Evolutionary conservation across 2,797 vertebrate species (phyloP).

Genomic region (Acanthornis magna): DNA sequence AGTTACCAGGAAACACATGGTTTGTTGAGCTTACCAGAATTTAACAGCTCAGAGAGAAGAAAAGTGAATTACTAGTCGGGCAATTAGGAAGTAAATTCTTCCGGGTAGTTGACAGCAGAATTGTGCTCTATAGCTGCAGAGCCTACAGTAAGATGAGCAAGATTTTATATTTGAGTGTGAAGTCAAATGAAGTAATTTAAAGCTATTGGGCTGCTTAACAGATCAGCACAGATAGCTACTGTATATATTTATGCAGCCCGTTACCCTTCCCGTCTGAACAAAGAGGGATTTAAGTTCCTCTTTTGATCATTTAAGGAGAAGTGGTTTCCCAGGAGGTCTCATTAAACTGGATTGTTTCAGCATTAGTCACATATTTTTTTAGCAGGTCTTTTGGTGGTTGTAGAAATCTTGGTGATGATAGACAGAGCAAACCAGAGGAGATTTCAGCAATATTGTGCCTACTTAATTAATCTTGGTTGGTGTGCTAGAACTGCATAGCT

Average conservation of each 20-base stretch:
- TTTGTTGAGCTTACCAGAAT: background rate
- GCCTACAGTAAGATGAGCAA: background rate
- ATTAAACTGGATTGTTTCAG: conserved; percentile 49
- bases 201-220: background rate
- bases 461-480: conserved; percentile 49
- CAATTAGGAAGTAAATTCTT: background rate
- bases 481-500: conserved; percentile 29
- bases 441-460: background rate
- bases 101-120: background rate
- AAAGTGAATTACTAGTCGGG: background rate
- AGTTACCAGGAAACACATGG: background rate
- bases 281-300: background rate
- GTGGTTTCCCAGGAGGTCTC: conserved; percentile 40
- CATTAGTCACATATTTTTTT: conserved; percentile 28
- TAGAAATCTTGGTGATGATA: background rate
- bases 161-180: background rate
- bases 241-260: background rate
- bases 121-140: background rate
- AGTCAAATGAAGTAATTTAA: background rate
- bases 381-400: conserved; percentile 26
- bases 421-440: background rate
- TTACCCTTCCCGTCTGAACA: background rate
- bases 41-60: background rate
- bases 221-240: background rate
- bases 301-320: background rate